Conservation (phyloP, 2,113 vertebrate genomes). For the Mugil cephalus region DNA sequence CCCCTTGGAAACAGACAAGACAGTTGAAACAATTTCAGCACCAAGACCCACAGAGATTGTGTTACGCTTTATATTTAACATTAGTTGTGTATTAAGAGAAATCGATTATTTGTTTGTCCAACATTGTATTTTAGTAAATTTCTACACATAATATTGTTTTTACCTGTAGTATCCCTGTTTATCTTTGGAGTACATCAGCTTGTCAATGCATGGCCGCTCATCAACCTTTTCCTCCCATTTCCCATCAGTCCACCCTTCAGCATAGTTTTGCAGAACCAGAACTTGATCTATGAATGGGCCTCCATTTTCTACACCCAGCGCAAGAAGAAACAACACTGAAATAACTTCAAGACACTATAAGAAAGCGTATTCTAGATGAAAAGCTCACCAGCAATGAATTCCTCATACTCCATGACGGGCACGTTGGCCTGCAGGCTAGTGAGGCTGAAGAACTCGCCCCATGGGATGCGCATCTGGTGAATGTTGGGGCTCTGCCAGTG, state of each 20-base stretch:
- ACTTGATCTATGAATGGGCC: conserved; percentile 96
- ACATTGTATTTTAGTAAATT: background rate
- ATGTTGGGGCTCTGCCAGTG: conserved; percentile 97
- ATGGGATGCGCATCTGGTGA: conserved; percentile 91
- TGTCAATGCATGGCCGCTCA: conserved; percentile 90
- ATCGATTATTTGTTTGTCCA: background rate
- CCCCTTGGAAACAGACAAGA: conserved; percentile 84
- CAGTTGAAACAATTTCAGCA: background rate
- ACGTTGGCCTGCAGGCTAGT: conserved; percentile 91
- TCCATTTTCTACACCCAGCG: conserved; percentile 88
- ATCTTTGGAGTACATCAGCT: conserved; percentile 90
- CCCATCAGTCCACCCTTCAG: conserved; percentile 96
- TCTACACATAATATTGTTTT: background rate
- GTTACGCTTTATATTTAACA: background rate
- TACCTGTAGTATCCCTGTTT: conserved; percentile 94
- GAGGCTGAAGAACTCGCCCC: conserved; percentile 93
- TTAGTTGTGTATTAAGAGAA: background rate
- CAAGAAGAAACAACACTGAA: conserved; percentile 7
- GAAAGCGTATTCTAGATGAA: background rate
- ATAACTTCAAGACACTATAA: no score
- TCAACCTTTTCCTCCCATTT: conserved; percentile 97
- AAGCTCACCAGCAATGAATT: conserved; percentile 92
- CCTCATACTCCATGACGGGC: conserved; percentile 94
- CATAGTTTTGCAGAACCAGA: conserved; percentile 92
- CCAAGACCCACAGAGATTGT: background rate